Evolutionary conservation across 2,797 vertebrate species (phyloP), one percentile per base, ranked within the genome.

Genomic region (Antennarius maculatus): DNA sequence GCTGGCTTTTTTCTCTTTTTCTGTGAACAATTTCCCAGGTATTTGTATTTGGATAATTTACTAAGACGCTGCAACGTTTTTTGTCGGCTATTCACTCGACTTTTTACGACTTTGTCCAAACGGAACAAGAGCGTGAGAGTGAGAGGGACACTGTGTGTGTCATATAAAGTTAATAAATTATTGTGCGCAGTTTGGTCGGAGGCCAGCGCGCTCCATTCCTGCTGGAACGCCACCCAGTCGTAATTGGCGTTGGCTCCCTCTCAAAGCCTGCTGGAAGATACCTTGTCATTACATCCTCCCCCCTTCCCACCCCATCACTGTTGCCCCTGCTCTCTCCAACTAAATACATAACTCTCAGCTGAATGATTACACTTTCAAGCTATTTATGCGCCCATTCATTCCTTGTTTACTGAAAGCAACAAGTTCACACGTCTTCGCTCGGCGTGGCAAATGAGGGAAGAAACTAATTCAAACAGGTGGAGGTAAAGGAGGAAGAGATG

Each of bases 381-480:
- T 65, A 75, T 80, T 84, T 76, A 73, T 54, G 54, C 42, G 51
- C 41, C 42, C 67, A 81, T 81, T 81, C 79, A 82, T 59, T 59
- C 70, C 41, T 34, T 53, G 12, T 70, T 81, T 66, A 80, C 58
- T 67, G 69, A 82, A 75, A 74, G 80, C 65, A 79, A 78, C 77
- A 79, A 49, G 74, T 76, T 76, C 57, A 69, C 57, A 16, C 57
- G 54, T 53, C 66, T 69, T 76, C 60, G 55, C 10, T 12, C 53
- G 48, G 41, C 61, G 61, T 29, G 68, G 52, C 63, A 58, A 59
- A 71, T 65, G 71, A 82, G 73, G 77, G 52, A 71, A 80, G 71
- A 45, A 53, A 9, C 76, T 82, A 76, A 83, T 78, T 82, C n/a
- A n/a, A n/a, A n/a, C 52, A 53, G 71, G 63, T 39, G 45, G 17